Conservation (phyloP, 2,113 vertebrate genomes). For the Ptyas mucosa region DNA sequence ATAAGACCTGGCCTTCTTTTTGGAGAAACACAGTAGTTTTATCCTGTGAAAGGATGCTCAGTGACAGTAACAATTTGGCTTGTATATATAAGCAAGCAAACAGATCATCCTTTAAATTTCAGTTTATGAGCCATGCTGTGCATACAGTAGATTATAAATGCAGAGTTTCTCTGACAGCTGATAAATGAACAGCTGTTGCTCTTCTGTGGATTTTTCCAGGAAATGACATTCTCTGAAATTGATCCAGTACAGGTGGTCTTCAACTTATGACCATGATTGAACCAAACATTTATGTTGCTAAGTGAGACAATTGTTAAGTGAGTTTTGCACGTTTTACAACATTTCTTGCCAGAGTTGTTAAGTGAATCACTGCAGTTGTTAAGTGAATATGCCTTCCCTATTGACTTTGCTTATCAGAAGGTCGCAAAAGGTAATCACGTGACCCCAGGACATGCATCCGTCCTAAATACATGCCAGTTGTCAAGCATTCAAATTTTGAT, state of each 20-base stretch:
- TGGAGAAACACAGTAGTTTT: neutral
- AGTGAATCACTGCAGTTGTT: neutral
- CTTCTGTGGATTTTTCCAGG: neutral
- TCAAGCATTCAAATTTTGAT: neutral
- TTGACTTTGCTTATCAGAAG: neutral
- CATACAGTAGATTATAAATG: neutral
- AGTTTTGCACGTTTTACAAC: neutral
- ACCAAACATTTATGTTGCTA: neutral
- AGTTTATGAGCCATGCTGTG: neutral
- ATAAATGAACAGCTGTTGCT: neutral
- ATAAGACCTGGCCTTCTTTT: no score
- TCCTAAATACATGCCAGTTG: neutral
- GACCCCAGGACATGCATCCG: neutral
- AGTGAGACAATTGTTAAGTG: neutral
- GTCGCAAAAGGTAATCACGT: neutral
- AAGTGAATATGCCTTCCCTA: neutral
- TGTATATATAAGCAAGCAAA: neutral
- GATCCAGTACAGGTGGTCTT: neutral
- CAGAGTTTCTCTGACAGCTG: neutral
- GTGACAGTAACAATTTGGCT: neutral
- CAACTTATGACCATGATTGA: neutral
- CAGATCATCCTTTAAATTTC: neutral
- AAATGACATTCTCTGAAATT: neutral
- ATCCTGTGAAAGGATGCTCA: neutral
- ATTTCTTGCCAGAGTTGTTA: neutral